Evolutionary conservation across 2,797 vertebrate species (phyloP).

Genomic region (Poliocrania exsul): DNA sequence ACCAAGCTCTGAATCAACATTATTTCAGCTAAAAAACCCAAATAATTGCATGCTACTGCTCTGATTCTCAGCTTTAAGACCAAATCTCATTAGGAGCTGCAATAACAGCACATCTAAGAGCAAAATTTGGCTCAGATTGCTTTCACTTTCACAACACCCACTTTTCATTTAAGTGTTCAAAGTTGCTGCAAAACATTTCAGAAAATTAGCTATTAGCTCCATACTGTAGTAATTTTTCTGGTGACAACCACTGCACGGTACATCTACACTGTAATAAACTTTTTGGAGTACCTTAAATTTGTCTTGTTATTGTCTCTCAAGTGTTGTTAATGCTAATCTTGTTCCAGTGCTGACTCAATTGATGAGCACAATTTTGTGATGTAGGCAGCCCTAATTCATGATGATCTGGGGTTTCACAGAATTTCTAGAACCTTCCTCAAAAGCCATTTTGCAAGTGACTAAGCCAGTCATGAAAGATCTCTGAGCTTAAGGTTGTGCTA

Average conservation of each 20-base stretch:
- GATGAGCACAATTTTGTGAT: conserved; percentile 27
- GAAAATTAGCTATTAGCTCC: conserved; percentile 12
- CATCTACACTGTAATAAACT: neutral
- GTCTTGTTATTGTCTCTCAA: conserved; percentile 24
- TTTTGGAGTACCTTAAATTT: neutral
- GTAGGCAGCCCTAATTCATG: conserved; percentile 33
- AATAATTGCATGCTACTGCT: neutral
- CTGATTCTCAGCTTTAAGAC: neutral
- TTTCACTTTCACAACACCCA: neutral
- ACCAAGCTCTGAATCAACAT: neutral
- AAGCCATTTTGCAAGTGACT: conserved; percentile 21
- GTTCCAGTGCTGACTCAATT: conserved; percentile 46
- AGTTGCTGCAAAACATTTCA: conserved; percentile 8
- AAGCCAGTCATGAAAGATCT: neutral
- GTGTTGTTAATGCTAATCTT: conserved; percentile 18
- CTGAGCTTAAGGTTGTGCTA: neutral
- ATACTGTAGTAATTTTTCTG: conserved; percentile 10
- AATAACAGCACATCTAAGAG: neutral
- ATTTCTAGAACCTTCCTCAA: conserved; percentile 41
- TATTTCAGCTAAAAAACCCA: neutral
- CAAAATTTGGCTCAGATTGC: conserved; percentile 10
- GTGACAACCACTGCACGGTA: neutral
- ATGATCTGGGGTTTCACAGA: neutral
- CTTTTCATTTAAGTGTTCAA: neutral
- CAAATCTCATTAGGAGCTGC: conserved; percentile 20